Conservation (phyloP, 2,797 vertebrate genomes). For the Odontamblyopus lacepedii region DNA sequence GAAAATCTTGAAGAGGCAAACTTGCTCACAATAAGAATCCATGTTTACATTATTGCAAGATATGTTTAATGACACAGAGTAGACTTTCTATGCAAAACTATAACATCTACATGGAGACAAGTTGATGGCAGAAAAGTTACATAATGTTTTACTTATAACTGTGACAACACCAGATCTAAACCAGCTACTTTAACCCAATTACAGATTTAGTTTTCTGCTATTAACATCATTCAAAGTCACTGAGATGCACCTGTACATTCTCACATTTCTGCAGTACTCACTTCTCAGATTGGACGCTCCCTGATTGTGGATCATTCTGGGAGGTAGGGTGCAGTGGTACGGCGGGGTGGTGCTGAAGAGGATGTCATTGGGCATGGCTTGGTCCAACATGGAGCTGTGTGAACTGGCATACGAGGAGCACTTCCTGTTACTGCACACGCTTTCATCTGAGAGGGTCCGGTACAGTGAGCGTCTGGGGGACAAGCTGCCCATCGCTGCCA, state of each 20-base stretch:
- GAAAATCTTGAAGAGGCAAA: too few relatives aligned
- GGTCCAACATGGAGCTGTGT: slow-evolving; percentile 91
- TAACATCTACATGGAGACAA: too few relatives aligned
- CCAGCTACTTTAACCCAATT: neutral
- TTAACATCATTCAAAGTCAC: neutral
- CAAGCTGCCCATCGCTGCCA: slow-evolving; percentile 79
- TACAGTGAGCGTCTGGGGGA: slow-evolving; percentile 88
- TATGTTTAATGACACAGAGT: too few relatives aligned
- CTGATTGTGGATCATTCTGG: slow-evolving; percentile 84
- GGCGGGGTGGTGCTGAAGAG: slow-evolving; percentile 95
- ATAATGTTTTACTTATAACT: too few relatives aligned
- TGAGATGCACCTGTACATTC: neutral
- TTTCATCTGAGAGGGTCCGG: slow-evolving; percentile 94
- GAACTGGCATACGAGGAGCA: slow-evolving; percentile 90
- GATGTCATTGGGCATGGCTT: slow-evolving; percentile 92
- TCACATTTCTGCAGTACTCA: slow-evolving; percentile 72
- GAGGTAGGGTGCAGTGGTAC: slow-evolving; percentile 89
- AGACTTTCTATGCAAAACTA: too few relatives aligned
- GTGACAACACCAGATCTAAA: neutral
- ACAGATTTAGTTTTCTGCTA: neutral
- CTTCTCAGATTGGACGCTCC: slow-evolving; percentile 86
- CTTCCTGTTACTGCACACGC: slow-evolving; percentile 90
- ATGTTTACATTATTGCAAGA: too few relatives aligned
- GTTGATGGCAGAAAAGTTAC: too few relatives aligned
- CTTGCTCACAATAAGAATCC: too few relatives aligned